Conservation (phyloP, 2,113 vertebrate genomes). For the Myocastor coypus region DNA sequence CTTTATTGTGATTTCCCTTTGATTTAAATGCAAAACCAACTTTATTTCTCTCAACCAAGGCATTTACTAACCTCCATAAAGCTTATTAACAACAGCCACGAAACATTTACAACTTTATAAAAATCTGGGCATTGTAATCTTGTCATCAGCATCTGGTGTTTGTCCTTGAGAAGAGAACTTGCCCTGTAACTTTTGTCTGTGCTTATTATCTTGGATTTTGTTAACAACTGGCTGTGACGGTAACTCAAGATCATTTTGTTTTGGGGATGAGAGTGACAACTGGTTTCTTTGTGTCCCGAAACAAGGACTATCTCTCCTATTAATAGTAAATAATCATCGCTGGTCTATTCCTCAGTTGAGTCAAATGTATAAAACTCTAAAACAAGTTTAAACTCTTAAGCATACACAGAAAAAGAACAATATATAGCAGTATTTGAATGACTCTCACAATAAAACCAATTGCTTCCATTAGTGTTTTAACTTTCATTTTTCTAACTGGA, state of each 20-base stretch:
- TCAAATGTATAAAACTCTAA: neutral
- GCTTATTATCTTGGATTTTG: neutral
- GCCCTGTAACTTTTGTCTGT: neutral
- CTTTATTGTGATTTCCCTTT: slow-evolving; percentile 38
- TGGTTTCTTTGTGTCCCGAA: slow-evolving; percentile 32
- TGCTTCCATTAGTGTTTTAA: neutral
- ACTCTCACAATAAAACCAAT: slow-evolving; percentile 63
- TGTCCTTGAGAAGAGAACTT: slow-evolving; percentile 43
- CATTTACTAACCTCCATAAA: neutral
- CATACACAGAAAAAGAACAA: slow-evolving; percentile 20
- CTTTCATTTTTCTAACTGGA: neutral
- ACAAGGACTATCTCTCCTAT: neutral
- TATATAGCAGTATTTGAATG: slow-evolving; percentile 20
- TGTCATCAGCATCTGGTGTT: neutral
- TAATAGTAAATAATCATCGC: slow-evolving; percentile 35
- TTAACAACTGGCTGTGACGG: neutral
- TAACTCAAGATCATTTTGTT: slow-evolving; percentile 21
- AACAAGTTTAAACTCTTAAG: neutral
- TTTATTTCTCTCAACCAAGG: slow-evolving; percentile 34
- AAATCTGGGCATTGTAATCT: slow-evolving; percentile 15
- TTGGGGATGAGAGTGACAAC: slow-evolving; percentile 26
- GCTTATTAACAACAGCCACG: slow-evolving; percentile 56
- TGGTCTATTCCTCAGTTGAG: neutral
- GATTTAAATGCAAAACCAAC: slow-evolving; percentile 52
- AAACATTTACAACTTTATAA: slow-evolving; percentile 35